Evolutionary conservation across 2,797 vertebrate genomes (phyloP).

Genomic region (Pempheris klunzingeri): DNA sequence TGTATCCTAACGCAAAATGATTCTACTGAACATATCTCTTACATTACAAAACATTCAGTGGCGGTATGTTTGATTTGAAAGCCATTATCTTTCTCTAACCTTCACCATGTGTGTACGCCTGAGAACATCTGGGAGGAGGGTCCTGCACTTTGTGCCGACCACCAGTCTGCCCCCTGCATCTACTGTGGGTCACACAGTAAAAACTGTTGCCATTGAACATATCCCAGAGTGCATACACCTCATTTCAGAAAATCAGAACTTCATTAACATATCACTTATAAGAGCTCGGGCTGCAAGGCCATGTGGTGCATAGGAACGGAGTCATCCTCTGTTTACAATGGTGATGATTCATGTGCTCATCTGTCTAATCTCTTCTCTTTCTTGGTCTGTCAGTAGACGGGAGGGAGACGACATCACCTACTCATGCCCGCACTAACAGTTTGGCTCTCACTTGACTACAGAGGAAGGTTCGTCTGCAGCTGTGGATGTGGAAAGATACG

Average conservation of each 20-base stretch:
- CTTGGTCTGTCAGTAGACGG: slow-evolving; percentile 4
- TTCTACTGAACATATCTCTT: too few relatives aligned
- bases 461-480: slow-evolving; percentile 17
- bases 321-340: not conserved
- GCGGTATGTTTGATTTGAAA: too few relatives aligned
- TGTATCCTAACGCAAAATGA: not conserved
- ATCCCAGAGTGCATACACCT: not conserved
- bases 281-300: not conserved
- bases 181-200: not conserved
- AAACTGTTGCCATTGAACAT: not conserved
- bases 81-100: not conserved
- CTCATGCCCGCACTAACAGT: slow-evolving; percentile 15
- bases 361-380: not conserved
- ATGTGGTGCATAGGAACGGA: not conserved
- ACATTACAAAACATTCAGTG: too few relatives aligned
- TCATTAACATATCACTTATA: not conserved
- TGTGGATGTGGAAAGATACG: slow-evolving; percentile 34
- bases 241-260: not conserved
- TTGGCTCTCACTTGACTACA: slow-evolving; percentile 2
- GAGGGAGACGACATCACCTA: slow-evolving; percentile 17
- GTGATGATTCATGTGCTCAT: slow-evolving; percentile 9
- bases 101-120: too few relatives aligned
- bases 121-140: too few relatives aligned
- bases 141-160: not conserved
- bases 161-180: not conserved